Evolutionary conservation across 2,888 invertebrate genomes (phyloP), one percentile per base, ranked within the genome.

Genomic region (Xanthorhoe designata): DNA sequence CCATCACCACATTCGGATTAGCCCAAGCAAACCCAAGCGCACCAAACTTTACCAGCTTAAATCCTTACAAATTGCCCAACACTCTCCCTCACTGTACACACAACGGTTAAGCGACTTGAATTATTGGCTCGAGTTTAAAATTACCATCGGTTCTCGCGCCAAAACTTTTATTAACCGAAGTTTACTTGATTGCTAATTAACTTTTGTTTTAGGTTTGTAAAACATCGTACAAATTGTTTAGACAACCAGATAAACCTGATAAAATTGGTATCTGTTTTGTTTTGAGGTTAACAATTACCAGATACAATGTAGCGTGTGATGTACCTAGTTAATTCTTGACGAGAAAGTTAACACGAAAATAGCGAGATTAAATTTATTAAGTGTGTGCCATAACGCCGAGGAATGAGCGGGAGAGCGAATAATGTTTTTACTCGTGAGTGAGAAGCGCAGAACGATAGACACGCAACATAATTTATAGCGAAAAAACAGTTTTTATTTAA

Each of bases 81-180:
- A 64, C 67, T 66, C 49, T 54, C 59, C 52, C 59, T 35, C 50
- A 56, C 19, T 65, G 64, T 64, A 71, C 60, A 61, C 52, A 58
- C 65, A 68, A 58, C 69, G 38, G 66, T 64, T 68, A 65, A 69
- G 64, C 69, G 62, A 64, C 69, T 71, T 69, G 68, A 73, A 69
- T 66, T 71, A 73, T 73, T 66, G 66, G 66, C 58, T 59, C 52
- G 55, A 65, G 64, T 66, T 66, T 47, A 65, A 64, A 68, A 50
- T 24, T 58, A 68, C 68, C 65, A 64, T 19, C 56, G 35, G 49
- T 69, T 71, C 61, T 66, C 64, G 64, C 50, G 54, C 55, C 1
- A 49, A 62, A 57, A 61, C 50, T 64, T 64, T 61, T 60, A 32
- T 6, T 57, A 53, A 57, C 56, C 49, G 29, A 67, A 61, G 4